Conservation (phyloP, 2,888 invertebrate species). For the Yponomeuta evonymella region DNA sequence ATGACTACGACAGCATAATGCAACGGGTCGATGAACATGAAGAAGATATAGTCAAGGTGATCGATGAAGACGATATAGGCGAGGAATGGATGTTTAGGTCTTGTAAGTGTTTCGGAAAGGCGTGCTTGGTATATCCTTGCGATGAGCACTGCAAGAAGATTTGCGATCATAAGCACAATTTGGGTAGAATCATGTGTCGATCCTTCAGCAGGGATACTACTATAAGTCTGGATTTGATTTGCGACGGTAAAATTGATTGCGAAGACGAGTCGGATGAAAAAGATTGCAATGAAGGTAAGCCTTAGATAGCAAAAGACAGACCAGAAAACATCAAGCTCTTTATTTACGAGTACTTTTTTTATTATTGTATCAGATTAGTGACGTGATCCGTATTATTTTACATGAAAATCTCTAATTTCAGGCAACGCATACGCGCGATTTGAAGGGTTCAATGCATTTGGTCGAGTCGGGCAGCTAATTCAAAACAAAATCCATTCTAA, state of each 20-base stretch:
- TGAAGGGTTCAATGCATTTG: conserved; percentile 41
- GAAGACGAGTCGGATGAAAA: conserved; percentile 55
- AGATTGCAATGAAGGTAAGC: conserved; percentile 41
- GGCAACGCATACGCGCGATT: conserved; percentile 35
- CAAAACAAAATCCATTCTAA: conserved; percentile 31
- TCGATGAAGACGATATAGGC: not conserved
- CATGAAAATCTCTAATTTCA: conserved; percentile 10
- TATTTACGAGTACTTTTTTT: too few relatives aligned
- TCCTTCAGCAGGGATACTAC: conserved; percentile 33
- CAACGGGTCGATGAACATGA: not conserved
- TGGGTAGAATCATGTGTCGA: conserved; percentile 45
- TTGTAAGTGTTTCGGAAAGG: conserved; percentile 40
- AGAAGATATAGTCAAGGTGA: not conserved
- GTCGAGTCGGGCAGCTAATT: conserved; percentile 34
- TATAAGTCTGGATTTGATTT: conserved; percentile 42
- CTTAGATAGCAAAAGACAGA: too few relatives aligned
- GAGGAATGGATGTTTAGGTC: conserved; percentile 29
- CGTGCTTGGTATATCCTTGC: conserved; percentile 37
- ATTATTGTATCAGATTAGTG: not conserved
- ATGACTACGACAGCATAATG: not conserved
- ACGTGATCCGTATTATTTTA: not conserved
- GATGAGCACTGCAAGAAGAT: conserved; percentile 38
- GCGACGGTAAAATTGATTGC: conserved; percentile 64
- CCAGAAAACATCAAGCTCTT: too few relatives aligned
- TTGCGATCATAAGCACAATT: conserved; percentile 44